Percentiles rank a stretch among this genome's conserved stretches.
These are phyloP conservation scores for Telmatherina bonti DNA, from an alignment of 2,797 vertebrate species.

Conservation along the genomic window DNA sequence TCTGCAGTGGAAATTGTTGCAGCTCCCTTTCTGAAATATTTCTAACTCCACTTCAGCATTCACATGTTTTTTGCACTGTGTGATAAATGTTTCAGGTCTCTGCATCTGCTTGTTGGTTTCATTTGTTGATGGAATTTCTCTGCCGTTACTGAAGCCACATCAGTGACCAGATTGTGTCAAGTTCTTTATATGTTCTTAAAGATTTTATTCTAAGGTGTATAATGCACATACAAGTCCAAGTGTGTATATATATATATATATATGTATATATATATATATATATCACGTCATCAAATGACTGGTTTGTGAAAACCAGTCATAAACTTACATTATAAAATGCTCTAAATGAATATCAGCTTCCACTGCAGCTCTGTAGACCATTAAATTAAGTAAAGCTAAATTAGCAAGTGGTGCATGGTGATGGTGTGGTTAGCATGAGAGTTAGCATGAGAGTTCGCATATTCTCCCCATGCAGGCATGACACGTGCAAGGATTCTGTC, in stretches of 20 bases:
- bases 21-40: neutral
- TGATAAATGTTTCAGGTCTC: neutral
- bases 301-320: too few relatives aligned
- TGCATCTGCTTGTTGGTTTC: neutral
- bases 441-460: too few relatives aligned
- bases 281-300: too few relatives aligned
- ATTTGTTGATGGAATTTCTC: neutral
- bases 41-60: neutral
- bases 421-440: too few relatives aligned
- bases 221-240: neutral
- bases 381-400: too few relatives aligned
- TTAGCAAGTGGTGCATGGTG: too few relatives aligned
- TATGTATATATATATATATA: too few relatives aligned
- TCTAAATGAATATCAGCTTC: neutral
- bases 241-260: too few relatives aligned
- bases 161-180: neutral
- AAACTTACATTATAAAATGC: too few relatives aligned
- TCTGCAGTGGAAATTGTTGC: neutral
- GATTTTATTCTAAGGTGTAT: neutral
- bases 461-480: too few relatives aligned
- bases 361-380: neutral
- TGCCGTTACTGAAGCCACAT: neutral
- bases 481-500: too few relatives aligned
- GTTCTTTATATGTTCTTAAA: neutral
- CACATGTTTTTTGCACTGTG: neutral